Conservation (phyloP, 2,113 vertebrate genomes). For the Colistium nudipinnis region DNA sequence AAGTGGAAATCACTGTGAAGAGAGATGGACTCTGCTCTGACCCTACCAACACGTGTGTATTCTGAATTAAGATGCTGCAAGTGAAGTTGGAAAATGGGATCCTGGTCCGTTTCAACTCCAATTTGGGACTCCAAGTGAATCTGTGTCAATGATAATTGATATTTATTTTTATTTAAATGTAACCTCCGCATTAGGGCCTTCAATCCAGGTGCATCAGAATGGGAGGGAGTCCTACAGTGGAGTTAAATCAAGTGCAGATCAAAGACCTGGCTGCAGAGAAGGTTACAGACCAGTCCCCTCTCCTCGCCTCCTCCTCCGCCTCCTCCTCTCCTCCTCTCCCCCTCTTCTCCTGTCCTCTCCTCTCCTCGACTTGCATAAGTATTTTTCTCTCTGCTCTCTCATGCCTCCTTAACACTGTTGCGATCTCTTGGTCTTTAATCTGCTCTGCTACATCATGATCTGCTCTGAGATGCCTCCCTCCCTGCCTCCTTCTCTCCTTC, state of each 20-base stretch:
- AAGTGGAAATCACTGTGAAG: no score
- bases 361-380: slow-evolving; percentile 1
- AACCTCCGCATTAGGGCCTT: slow-evolving; percentile 38
- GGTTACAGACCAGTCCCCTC: slow-evolving; percentile 46
- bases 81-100: not conserved
- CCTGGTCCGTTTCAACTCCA: slow-evolving; percentile 12
- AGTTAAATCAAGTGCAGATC: slow-evolving; percentile 64
- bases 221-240: slow-evolving; percentile 36
- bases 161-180: not conserved
- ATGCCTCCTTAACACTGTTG: slow-evolving; percentile 34
- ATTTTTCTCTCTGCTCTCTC: slow-evolving; percentile 5
- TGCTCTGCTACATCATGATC: slow-evolving; percentile 35
- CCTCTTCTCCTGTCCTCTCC: not conserved
- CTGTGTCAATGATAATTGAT: slow-evolving; percentile 20
- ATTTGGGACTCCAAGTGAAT: not conserved
- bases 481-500: not conserved
- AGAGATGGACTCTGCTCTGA: not conserved
- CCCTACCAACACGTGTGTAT: not conserved
- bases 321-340: not conserved
- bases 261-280: slow-evolving; percentile 60
- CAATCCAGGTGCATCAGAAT: slow-evolving; percentile 47
- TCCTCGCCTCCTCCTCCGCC: slow-evolving; percentile 3
- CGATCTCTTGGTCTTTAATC: slow-evolving; percentile 62
- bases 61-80: slow-evolving; percentile 1
- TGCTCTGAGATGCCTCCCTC: slow-evolving; percentile 24